These are phyloP conservation scores for Drosophila seclusa DNA, from an alignment of 2,888 invertebrate genomes.

Conservation along the genomic window DNA sequence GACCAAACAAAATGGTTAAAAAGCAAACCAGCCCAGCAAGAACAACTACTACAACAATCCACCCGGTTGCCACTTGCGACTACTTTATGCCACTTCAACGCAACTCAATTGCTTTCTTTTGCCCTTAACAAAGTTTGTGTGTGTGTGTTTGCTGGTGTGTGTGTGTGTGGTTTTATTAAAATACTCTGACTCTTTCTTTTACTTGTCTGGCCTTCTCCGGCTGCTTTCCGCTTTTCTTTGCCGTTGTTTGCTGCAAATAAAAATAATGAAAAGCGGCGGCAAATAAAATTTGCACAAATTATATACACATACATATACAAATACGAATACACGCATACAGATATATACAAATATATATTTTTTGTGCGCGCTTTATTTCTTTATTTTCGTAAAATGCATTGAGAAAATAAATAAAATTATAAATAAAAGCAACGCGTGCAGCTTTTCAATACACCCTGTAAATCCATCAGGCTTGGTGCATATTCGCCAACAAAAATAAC, in stretches of 20 bases:
- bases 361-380: conserved; percentile 55
- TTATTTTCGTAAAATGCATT: conserved; percentile 74
- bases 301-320: conserved; percentile 42
- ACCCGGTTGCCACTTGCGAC: conserved; percentile 67
- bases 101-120: conserved; percentile 80
- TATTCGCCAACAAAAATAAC: background rate
- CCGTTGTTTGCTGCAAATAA: conserved; percentile 63
- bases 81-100: conserved; percentile 81
- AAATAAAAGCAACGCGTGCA: conserved; percentile 65
- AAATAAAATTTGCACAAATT: conserved; percentile 79
- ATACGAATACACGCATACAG: conserved; percentile 26
- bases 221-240: conserved; percentile 46
- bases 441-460: conserved; percentile 29
- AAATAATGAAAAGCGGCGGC: conserved; percentile 75
- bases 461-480: background rate
- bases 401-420: conserved; percentile 76
- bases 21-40: conserved; percentile 66
- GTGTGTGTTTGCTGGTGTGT: conserved; percentile 19
- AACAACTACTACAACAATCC: conserved; percentile 34
- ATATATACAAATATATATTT: conserved; percentile 19
- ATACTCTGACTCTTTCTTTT: conserved; percentile 45
- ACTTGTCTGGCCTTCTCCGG: conserved; percentile 32
- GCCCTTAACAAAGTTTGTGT: conserved; percentile 56
- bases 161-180: conserved; percentile 72
- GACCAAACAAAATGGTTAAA: conserved; percentile 78